Conservation (phyloP, 1,140 invertebrate species). For the Diuraphis noxia region DNA sequence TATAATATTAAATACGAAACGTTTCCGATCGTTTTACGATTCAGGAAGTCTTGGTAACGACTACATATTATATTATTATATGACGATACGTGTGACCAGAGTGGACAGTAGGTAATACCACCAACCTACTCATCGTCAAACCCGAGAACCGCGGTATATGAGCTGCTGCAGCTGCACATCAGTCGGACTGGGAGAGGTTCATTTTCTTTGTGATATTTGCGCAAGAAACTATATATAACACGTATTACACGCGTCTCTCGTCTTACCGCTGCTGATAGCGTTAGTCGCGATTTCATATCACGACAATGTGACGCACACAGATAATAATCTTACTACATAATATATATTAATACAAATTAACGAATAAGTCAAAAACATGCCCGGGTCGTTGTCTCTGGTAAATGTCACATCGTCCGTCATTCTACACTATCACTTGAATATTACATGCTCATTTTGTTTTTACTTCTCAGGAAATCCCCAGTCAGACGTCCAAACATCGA, state of each 20-base stretch:
- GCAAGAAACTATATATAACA: neutral
- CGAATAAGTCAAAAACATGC: neutral
- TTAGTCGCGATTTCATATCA: neutral
- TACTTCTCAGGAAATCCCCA: neutral
- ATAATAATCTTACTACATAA: neutral
- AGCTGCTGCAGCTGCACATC: no score
- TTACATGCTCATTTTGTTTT: neutral
- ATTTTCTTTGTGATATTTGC: neutral
- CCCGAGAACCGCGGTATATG: neutral
- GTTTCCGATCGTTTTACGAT: constrained; percentile 1
- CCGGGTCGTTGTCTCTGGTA: constrained; percentile 24
- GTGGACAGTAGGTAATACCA: neutral
- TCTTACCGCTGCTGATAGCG: no score
- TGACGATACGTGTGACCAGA: neutral
- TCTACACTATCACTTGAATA: neutral
- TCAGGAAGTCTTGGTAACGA: neutral
- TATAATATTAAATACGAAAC: neutral
- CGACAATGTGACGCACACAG: neutral
- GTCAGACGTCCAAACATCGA: neutral
- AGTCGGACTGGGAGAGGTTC: neutral
- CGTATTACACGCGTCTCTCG: neutral
- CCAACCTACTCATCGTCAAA: neutral
- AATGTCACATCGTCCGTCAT: neutral
- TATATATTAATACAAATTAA: neutral
- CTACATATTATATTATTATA: neutral